Base-by-base conservation (phyloP, 2,888 invertebrate genomes). In the Drosophila niveifrons region DNA sequence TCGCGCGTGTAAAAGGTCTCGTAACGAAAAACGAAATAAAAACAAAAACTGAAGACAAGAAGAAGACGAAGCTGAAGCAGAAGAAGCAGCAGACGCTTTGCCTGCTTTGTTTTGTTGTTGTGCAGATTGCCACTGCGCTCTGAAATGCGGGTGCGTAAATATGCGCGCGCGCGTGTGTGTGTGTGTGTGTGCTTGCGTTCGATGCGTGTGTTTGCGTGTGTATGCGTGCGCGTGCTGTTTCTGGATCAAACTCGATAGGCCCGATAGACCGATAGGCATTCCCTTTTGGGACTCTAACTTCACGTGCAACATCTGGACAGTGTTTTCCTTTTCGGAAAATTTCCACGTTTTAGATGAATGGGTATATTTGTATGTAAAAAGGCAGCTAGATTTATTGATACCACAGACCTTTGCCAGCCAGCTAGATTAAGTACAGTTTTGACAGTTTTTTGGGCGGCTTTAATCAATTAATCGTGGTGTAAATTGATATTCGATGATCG, bases 11-110 rank as follows among this genome's bases (percentile, higher is more conserved):
- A 81, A 77, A 81, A 83, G 68, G 83, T 73, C 82, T 81, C 84
- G 78, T 88, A 85, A 78, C 86, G 83, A 81, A 82, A 79, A 71
- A 64, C 69, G 75, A 82, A 84, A 87, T 82, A 84, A 82, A 87
- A 84, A 85, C 83, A 86, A 88, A 84, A 88, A 72, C 73, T 72
- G 71, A 88, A 72, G 79, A 75, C 73, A 80, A 84, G 75, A 85
- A 82, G 78, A 75, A 85, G 81, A 57, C 64, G 61, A 41, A 63
- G 61, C 31, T 53, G 55, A 47, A 46, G 57, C 52, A 61, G 55
- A 46, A 47, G 56, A 15, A 59, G 66, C 61, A 63, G 57, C 13
- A 39, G 13, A 8, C 51, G 51, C 18, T 18, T 13, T 13, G 17
- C 17, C 29, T 36, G 17, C 34, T 36, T 67, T 48, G 80, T 56